Evolutionary conservation across 2,113 vertebrate species (phyloP).

Genomic region (cat (Felis catus)): F.catus_Fca126_mat1.0 CM031424.1:13615001-13615500

Average conservation of each 20-base stretch:
- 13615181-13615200: background rate
- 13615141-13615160: background rate
- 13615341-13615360: background rate
- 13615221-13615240: background rate
- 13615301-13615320: background rate
- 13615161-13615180: background rate
- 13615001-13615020: background rate
- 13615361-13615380: background rate
- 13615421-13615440: background rate
- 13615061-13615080: background rate
- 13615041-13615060: background rate
- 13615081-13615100: conserved; percentile 9
- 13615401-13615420: background rate
- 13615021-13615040: background rate
- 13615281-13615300: background rate
- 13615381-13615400: background rate
- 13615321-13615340: background rate
- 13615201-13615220: background rate
- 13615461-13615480: background rate
- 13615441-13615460: background rate
- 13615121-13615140: background rate
- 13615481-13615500: background rate
- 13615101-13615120: background rate
- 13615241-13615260: background rate
- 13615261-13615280: background rate